Base-by-base conservation (phyloP, 1,140 invertebrate genomes). In the Thaumatotibia leucotreta region DNA sequence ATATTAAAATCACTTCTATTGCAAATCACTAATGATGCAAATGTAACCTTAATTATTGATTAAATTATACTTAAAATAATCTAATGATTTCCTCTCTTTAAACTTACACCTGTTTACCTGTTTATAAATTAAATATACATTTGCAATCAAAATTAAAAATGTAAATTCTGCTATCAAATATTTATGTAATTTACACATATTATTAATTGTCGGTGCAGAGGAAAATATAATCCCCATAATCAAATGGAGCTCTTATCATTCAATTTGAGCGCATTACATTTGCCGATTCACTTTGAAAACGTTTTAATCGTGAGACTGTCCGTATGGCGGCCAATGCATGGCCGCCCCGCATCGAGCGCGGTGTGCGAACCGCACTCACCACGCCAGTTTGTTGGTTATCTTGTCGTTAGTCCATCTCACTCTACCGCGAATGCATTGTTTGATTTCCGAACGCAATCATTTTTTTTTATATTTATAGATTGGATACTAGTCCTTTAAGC, bases 391-490 rank as follows among this genome's bases (percentile, higher is more conserved):
- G 52, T 49, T 49, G 39, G 39, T 49, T 49, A 49, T 58, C 23
- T 58, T 31, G 52, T 58, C 52, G 39, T 14, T 58, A 31, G 52
- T 8, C 27, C 52, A 24, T 58, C 52, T n/a, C 27, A n/a, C 24
- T 31, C 52, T 58, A 11, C 24, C 52, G 52, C 24, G 24, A 58
- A 58, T 58, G 52, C 52, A 58, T 58, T 58, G 24, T 31, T 31
- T 58, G 52, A 58, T 58, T 58, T 58, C n/a, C 52, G 23, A 58
- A 58, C 52, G 52, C 52, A n/a, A n/a, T n/a, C n/a, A n/a, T n/a
- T n/a, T n/a, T n/a, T n/a, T n/a, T n/a, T n/a, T n/a, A n/a, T n/a
- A n/a, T n/a, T n/a, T n/a, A n/a, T n/a, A n/a, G n/a, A n/a, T n/a
- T n/a, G n/a, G n/a, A n/a, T n/a, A n/a, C n/a, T n/a, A n/a, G n/a